A percentile compares a stretch with the other conserved stretches of the same genome.
Evolutionary conservation across 2,888 invertebrate species (phyloP).

Genomic region (Heteromurus nitidus): DNA sequence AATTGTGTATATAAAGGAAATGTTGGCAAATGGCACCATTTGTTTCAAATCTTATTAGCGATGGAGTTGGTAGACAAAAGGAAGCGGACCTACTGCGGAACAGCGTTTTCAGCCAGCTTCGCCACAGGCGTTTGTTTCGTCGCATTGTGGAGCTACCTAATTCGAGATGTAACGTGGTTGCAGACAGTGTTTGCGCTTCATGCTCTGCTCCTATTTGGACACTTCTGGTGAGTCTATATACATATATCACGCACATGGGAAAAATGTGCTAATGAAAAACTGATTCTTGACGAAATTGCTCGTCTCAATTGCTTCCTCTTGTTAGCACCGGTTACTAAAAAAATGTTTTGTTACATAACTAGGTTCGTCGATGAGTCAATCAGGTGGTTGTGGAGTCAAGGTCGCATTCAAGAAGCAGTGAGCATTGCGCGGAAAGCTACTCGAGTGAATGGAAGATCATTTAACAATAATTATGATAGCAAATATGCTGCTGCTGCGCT

Average conservation of each 20-base stretch:
- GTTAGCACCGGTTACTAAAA: background rate
- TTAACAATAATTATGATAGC: slow-evolving; percentile 59
- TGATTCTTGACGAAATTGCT: background rate
- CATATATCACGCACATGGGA: no score
- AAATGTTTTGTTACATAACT: slow-evolving; percentile 16
- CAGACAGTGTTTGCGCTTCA: slow-evolving; percentile 88
- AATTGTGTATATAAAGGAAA: background rate
- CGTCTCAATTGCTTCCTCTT: background rate
- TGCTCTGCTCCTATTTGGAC: slow-evolving; percentile 83
- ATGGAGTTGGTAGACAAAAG: slow-evolving; percentile 90
- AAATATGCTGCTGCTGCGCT: slow-evolving; percentile 32
- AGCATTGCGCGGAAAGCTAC: slow-evolving; percentile 85
- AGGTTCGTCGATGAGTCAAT: slow-evolving; percentile 93
- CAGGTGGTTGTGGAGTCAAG: slow-evolving; percentile 91
- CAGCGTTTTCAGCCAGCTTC: slow-evolving; percentile 86
- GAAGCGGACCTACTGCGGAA: slow-evolving; percentile 86
- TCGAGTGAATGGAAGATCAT: slow-evolving; percentile 82
- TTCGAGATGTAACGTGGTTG: slow-evolving; percentile 83
- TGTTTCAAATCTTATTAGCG: no score
- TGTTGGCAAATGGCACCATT: slow-evolving; percentile 38
- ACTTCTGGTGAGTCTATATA: slow-evolving; percentile 81
- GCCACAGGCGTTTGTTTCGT: slow-evolving; percentile 88
- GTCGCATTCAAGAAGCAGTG: slow-evolving; percentile 83
- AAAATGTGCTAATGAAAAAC: slow-evolving; percentile 17
- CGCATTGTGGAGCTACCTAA: slow-evolving; percentile 87